These are phyloP conservation scores for Chamaetylas fuelleborni DNA, from an alignment of 2,113 vertebrate genomes.

Conservation along the genomic window DNA sequence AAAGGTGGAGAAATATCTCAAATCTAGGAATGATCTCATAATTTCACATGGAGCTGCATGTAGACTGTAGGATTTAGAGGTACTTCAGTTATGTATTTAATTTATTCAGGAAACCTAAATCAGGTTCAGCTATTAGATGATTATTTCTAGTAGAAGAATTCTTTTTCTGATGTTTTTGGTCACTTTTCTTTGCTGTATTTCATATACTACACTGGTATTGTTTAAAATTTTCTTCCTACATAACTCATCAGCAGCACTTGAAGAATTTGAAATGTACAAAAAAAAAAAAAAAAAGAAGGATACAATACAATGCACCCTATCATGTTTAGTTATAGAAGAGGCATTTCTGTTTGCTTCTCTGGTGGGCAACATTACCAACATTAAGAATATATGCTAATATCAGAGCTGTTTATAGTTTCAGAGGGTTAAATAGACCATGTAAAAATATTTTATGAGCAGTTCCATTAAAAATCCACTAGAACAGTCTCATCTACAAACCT, in stretches of 20 bases:
- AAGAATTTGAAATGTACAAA: neutral
- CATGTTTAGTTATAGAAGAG: neutral
- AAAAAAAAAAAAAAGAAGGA: no score
- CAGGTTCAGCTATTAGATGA: neutral
- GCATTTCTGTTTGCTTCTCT: neutral
- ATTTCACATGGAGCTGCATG: rapidly evolving
- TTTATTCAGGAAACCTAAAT: neutral
- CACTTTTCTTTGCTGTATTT: neutral
- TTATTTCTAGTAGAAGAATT: neutral
- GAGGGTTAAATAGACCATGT: neutral
- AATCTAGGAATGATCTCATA: no score
- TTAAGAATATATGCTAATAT: neutral
- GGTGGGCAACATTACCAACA: neutral
- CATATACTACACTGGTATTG: neutral
- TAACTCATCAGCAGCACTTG: neutral
- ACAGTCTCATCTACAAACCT: neutral
- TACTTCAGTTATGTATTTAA: neutral
- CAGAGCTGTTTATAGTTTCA: neutral
- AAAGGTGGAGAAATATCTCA: neutral
- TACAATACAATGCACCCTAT: neutral
- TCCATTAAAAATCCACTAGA: neutral
- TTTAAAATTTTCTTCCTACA: neutral
- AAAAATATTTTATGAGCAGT: neutral
- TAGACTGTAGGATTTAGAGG: neutral
- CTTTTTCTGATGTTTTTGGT: neutral